A percentile compares a stretch with the other conserved stretches of the same genome.
These are phyloP conservation scores for Allygus modestus DNA, from an alignment of 2,888 invertebrate genomes.

Conservation along the genomic window DNA sequence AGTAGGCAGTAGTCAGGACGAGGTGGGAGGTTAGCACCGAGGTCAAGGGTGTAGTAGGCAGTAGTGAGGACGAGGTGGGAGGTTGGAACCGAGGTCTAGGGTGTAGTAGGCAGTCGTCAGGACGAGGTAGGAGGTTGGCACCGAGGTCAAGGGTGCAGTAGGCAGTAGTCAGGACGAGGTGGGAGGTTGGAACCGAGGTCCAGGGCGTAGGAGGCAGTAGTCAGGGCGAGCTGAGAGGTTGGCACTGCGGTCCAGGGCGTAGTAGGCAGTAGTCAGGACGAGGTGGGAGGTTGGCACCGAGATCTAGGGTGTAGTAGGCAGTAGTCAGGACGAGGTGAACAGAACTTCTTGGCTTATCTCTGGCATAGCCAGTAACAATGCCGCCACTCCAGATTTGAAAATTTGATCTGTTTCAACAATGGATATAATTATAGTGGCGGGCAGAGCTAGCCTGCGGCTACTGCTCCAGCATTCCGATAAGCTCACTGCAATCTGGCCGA, in stretches of 20 bases:
- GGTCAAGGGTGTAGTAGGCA: no score
- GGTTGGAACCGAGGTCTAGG: no score
- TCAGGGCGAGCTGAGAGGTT: no score
- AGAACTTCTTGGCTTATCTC: slow-evolving; percentile 28
- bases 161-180: no score
- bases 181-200: no score
- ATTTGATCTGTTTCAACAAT: slow-evolving; percentile 60
- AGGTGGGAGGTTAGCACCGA: not conserved
- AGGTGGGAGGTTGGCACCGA: not conserved
- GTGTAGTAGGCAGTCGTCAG: no score
- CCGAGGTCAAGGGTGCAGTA: no score
- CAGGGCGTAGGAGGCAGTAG: no score
- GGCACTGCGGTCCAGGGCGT: no score
- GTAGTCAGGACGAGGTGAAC: slow-evolving; percentile 2
- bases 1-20: not conserved
- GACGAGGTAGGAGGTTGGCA: no score
- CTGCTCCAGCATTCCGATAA: slow-evolving; percentile 40
- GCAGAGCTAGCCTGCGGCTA: not conserved
- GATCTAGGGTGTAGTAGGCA: not conserved
- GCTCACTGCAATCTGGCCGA: slow-evolving; percentile 35
- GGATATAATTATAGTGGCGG: slow-evolving; percentile 60
- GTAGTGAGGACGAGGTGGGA: not conserved
- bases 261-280: not conserved
- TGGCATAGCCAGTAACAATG: slow-evolving; percentile 37
- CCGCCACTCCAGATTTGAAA: slow-evolving; percentile 58